Evolutionary conservation across 2,113 vertebrate genomes (phyloP).

Genomic region (Phyllopteryx taeniolatus): DNA sequence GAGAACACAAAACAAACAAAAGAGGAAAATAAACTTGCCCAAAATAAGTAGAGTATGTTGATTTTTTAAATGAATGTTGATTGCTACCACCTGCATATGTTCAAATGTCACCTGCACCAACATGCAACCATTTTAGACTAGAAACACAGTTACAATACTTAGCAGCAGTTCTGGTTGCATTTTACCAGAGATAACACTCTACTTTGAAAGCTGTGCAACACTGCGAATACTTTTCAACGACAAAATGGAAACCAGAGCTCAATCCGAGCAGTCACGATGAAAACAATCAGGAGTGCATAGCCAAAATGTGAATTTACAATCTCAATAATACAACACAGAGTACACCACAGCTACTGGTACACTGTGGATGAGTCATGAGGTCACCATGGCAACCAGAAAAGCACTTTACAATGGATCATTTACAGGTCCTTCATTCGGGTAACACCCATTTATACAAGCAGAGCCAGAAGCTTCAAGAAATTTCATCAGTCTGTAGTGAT

Average conservation of each 20-base stretch:
- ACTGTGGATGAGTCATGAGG: constrained; percentile 44
- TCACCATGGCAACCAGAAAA: constrained; percentile 44
- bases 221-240: constrained; percentile 8
- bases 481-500: constrained; percentile 11
- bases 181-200: constrained; percentile 23
- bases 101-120: constrained; percentile 46
- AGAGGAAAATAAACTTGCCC: background rate
- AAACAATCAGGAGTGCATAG: constrained; percentile 55
- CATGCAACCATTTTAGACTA: constrained; percentile 58
- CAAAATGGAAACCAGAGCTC: constrained; percentile 29
- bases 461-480: background rate
- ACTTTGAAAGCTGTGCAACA: constrained; percentile 37
- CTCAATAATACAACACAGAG: constrained; percentile 42
- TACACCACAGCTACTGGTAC: constrained; percentile 49
- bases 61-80: constrained; percentile 3
- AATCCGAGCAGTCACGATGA: constrained; percentile 8
- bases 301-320: constrained; percentile 44
- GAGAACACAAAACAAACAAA: background rate
- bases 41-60: background rate
- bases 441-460: constrained; percentile 11
- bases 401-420: constrained; percentile 45
- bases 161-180: constrained; percentile 36
- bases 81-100: constrained; percentile 61
- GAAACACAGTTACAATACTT: constrained; percentile 43
- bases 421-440: constrained; percentile 12